Evolutionary conservation across 1,140 invertebrate genomes (phyloP), one percentile per base, ranked within the genome.

Genomic region (Drosophila lacteicornis): DNA sequence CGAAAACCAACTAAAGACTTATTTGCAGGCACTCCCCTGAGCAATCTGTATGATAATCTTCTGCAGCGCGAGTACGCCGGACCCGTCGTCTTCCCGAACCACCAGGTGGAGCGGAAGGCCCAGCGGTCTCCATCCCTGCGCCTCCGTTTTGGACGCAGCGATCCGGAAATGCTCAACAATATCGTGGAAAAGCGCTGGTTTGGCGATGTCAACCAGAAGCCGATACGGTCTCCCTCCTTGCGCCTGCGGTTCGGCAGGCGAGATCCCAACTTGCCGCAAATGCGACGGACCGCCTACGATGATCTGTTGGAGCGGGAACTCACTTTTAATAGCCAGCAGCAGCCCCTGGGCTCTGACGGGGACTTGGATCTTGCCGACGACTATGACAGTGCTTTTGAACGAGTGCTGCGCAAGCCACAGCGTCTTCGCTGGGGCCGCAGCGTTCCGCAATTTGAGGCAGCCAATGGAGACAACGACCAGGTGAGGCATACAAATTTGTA

Each of bases 21-120:
- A 15, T 68, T 42, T 59, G 13, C 38, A 86, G 79, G 50, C 57
- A 86, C 76, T 58, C 63, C 88, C 9, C 79, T 92, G 13, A 85
- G 60, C 66, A 90, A 79, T 56, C 71, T 93, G 0, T 93, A 93
- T 55, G 85, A 93, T 22, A 92, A 87, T 60, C 49, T 93, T 27
- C 69, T 93, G 38, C 92, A 93, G 63, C 84, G 91, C 15, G 92
- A 93, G 69, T 92, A 93, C 57, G 82, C 91, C 30, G 92, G 87
- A 0, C 92, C 92, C 3, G 70, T 93, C 17, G 79, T 90, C 19
- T 93, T 93, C 66, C 91, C 91, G 36, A 91, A 94, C 11, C 95
- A 96, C 91, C 94, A 95, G 70, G 93, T 96, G 27, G 95, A 95
- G 27, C 94, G 96, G 78, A 96, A 96, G 92, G 95, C 95, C 7